Evolutionary conservation across 2,113 vertebrate species (phyloP).

Genomic region (Labeo rohita): DNA sequence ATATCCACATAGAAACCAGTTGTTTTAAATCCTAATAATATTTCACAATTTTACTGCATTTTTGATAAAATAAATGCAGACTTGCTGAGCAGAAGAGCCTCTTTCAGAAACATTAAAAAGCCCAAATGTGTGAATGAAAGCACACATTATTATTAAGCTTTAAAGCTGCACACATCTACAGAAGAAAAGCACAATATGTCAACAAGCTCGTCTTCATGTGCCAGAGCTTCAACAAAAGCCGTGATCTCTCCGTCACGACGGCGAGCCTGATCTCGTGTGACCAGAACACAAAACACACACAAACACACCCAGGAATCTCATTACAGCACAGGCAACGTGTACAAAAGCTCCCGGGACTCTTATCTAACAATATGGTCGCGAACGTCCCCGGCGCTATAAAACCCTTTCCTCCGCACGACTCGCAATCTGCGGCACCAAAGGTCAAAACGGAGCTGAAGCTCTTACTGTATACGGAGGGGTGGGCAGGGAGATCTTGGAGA

Average conservation of each 20-base stretch:
- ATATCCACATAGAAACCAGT: background rate
- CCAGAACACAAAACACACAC: background rate
- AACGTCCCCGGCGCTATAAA: background rate
- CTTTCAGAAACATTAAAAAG: too few species aligned
- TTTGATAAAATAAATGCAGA: background rate
- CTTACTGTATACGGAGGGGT: conserved; percentile 97
- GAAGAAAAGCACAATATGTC: background rate
- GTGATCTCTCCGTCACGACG: background rate
- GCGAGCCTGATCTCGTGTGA: background rate
- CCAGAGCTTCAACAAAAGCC: background rate
- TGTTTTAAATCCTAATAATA: background rate
- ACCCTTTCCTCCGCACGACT: background rate
- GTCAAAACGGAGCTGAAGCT: background rate
- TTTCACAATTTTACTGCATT: background rate
- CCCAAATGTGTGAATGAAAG: background rate
- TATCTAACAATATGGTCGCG: background rate
- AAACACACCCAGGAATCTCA: conserved; percentile 23
- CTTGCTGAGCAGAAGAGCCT: background rate
- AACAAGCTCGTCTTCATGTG: conserved; percentile 8
- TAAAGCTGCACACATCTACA: background rate
- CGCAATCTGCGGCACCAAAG: background rate
- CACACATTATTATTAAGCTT: background rate
- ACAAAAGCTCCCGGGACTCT: background rate
- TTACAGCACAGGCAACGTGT: background rate
- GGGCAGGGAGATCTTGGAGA: conserved; percentile 95